A percentile compares a stretch with the other conserved stretches of the same genome.
Conservation (phyloP, 2,888 invertebrate species). For the Sclerodermus sp. region DNA sequence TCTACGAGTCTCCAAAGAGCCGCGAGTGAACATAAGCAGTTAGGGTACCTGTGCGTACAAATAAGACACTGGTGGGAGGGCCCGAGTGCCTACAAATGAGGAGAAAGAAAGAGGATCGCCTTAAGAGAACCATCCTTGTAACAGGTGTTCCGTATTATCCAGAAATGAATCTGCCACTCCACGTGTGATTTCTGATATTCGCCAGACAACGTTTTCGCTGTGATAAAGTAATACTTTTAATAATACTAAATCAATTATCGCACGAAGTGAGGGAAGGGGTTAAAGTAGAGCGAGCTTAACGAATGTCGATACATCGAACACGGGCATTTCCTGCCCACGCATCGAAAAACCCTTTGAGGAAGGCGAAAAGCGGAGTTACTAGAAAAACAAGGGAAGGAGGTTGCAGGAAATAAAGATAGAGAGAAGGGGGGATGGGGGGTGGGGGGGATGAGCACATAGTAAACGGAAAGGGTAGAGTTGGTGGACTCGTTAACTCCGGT, state of each 20-base stretch:
- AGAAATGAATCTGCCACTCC: slow-evolving; percentile 4
- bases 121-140: neutral
- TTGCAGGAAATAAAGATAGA: too few species aligned
- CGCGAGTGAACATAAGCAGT: slow-evolving; percentile 21
- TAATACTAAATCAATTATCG: too few species aligned
- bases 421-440: too few species aligned
- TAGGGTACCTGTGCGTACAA: slow-evolving; percentile 28
- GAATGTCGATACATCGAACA: too few species aligned
- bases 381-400: slow-evolving; percentile 6
- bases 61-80: slow-evolving; percentile 24
- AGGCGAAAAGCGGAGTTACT: neutral
- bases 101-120: slow-evolving; percentile 3
- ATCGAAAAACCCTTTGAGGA: neutral
- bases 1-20: slow-evolving; percentile 19
- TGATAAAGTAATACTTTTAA: neutral
- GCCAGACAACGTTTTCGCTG: neutral
- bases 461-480: neutral
- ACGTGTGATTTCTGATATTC: neutral
- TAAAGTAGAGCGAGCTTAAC: too few species aligned
- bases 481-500: slow-evolving; percentile 34
- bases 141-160: neutral
- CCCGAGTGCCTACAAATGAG: slow-evolving; percentile 33
- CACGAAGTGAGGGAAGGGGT: too few species aligned
- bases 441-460: too few species aligned
- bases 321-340: too few species aligned